phyloP scores from a whole-genome alignment of 2,888 invertebrate genomes.

The Invenusta paracnida region DNA sequence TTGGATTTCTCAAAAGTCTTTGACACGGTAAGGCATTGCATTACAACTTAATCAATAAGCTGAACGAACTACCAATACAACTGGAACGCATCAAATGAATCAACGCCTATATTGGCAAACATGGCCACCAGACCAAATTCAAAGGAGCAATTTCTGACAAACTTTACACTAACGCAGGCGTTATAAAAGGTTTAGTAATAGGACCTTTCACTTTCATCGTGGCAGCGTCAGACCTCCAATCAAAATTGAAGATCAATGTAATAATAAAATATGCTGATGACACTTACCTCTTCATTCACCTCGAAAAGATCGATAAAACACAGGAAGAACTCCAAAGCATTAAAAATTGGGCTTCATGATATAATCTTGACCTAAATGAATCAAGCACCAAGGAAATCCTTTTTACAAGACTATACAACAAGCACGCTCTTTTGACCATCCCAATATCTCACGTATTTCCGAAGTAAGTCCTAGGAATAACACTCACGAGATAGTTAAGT shows the following conservation, averaged over 20 bases:
- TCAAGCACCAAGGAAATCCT: not conserved
- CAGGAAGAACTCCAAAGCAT: constrained; percentile 8
- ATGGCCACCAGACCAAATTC: constrained; percentile 1
- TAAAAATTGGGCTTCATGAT: not conserved
- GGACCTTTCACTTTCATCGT: not conserved
- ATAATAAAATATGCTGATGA: not conserved
- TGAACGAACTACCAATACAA: constrained; percentile 15
- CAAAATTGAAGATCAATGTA: not conserved
- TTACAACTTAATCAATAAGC: not conserved
- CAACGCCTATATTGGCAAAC: constrained; percentile 1
- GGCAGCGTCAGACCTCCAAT: constrained; percentile 3
- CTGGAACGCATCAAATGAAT: not conserved
- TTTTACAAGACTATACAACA: constrained; percentile 3
- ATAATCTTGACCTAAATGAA: not conserved
- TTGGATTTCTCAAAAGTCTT: not conserved
- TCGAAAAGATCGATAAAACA: not conserved
- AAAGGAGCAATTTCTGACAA: not conserved
- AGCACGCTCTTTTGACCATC: not conserved
- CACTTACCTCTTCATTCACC: not conserved
- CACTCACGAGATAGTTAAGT: not conserved
- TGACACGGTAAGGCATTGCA: not conserved
- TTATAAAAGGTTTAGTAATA: not conserved
- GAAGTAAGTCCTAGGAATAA: not conserved
- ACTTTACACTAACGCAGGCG: constrained; percentile 7
- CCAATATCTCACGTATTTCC: not conserved